phyloP scores from a whole-genome alignment of 2,888 invertebrate genomes.

The Brachycybe producta region DNA sequence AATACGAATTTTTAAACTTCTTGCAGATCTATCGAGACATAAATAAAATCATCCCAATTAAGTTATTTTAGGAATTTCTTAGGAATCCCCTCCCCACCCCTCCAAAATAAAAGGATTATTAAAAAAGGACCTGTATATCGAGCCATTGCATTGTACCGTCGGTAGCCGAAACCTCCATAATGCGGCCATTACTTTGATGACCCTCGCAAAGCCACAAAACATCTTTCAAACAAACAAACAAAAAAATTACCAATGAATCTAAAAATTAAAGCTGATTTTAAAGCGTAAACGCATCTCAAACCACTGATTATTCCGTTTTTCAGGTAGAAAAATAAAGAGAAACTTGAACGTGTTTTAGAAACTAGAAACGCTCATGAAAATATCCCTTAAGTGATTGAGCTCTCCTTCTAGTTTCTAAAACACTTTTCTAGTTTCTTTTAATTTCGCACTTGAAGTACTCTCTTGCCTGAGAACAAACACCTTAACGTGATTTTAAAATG shows the following conservation, averaged over 20 bases:
- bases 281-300: too few species aligned
- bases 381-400: too few species aligned
- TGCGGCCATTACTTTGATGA: constrained; percentile 29
- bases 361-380: too few species aligned
- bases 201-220: constrained; percentile 35
- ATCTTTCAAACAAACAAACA: constrained; percentile 26
- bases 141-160: constrained; percentile 31
- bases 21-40: background rate
- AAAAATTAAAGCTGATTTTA: too few species aligned
- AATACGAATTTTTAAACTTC: background rate
- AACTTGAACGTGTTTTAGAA: too few species aligned
- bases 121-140: constrained; percentile 28
- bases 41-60: background rate
- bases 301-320: too few species aligned
- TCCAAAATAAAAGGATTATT: background rate
- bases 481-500: too few species aligned
- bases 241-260: background rate
- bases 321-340: too few species aligned
- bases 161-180: constrained; percentile 31
- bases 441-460: too few species aligned
- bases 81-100: background rate
- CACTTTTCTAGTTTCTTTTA: too few species aligned
- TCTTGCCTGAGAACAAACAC: too few species aligned
- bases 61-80: background rate
- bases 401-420: too few species aligned